phyloP scores from a whole-genome alignment of 2,797 vertebrate genomes.

The Prionace glauca region DNA sequence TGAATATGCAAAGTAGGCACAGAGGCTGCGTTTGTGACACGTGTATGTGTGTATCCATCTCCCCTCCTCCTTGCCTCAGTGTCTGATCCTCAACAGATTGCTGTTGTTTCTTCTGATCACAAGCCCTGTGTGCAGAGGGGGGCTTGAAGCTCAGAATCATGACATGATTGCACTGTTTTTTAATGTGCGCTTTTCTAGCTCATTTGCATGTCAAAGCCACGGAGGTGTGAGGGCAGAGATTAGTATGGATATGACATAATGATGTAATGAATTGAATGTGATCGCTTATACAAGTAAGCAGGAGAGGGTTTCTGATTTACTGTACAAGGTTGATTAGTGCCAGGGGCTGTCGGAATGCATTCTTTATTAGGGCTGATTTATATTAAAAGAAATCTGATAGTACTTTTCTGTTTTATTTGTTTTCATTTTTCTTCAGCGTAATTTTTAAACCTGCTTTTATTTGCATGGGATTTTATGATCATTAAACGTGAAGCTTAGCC shows the following conservation, averaged over 20 bases:
- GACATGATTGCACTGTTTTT: constrained; percentile 78
- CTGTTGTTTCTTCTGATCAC: constrained; percentile 69
- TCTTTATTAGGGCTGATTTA: constrained; percentile 48
- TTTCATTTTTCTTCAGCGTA: constrained; percentile 7
- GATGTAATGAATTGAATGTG: constrained; percentile 89
- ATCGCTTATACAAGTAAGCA: constrained; percentile 61
- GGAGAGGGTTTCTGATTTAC: constrained; percentile 37
- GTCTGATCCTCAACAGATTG: constrained; percentile 79
- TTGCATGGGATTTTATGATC: constrained; percentile 25
- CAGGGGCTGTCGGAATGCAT: constrained; percentile 50
- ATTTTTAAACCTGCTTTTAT: constrained; percentile 35
- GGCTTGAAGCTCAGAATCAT: constrained; percentile 57
- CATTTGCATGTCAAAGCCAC: constrained; percentile 91
- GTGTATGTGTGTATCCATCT: constrained; percentile 67
- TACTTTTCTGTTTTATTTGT: constrained; percentile 32
- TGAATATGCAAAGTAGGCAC: constrained; percentile 64
- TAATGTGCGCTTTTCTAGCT: constrained; percentile 63
- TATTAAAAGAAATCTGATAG: background rate
- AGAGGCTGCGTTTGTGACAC: constrained; percentile 62
- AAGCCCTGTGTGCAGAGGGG: constrained; percentile 55
- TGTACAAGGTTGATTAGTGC: constrained; percentile 53
- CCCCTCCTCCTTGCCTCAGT: constrained; percentile 59
- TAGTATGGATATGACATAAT: constrained; percentile 87
- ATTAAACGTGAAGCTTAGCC: constrained; percentile 2
- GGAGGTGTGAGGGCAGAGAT: constrained; percentile 75